Evolutionary conservation across 2,888 invertebrate species (phyloP).

Genomic region (Clivina fossor): DNA sequence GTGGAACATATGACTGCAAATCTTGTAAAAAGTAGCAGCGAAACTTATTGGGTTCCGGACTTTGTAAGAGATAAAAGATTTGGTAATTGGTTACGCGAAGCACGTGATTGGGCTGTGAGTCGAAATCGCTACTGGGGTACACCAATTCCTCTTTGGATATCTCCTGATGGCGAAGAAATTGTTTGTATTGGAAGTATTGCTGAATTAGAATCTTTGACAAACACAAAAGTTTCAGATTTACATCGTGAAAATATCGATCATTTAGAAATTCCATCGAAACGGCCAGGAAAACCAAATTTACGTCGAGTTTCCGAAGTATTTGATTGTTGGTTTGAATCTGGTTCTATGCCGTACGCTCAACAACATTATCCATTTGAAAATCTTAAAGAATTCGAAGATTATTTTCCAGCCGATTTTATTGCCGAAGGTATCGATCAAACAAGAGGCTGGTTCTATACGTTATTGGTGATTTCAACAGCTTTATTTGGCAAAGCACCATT

Average conservation of each 20-base stretch:
- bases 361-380: constrained; percentile 96
- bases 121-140: constrained; percentile 99
- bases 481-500: constrained; percentile 96
- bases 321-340: constrained; percentile 99
- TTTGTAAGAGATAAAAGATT: constrained; percentile 98
- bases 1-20: constrained; percentile 88
- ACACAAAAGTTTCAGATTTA: constrained; percentile 80
- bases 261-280: constrained; percentile 86
- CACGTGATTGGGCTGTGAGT: constrained; percentile 97
- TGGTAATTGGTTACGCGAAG: constrained; percentile 96
- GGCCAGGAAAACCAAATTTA: constrained; percentile 81
- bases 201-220: constrained; percentile 83
- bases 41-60: constrained; percentile 98
- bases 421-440: constrained; percentile 99
- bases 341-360: constrained; percentile 99
- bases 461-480: constrained; percentile 95
- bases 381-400: constrained; percentile 80
- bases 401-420: constrained; percentile 98
- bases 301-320: constrained; percentile 91
- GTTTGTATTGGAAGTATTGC: constrained; percentile 93
- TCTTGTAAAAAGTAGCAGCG: constrained; percentile 75
- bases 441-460: constrained; percentile 97
- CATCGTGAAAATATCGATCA: constrained; percentile 95
- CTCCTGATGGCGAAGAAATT: constrained; percentile 87
- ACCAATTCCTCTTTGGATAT: constrained; percentile 97